Conservation (phyloP, 2,797 vertebrate species). For the Eleutherodactylus coqui region DNA sequence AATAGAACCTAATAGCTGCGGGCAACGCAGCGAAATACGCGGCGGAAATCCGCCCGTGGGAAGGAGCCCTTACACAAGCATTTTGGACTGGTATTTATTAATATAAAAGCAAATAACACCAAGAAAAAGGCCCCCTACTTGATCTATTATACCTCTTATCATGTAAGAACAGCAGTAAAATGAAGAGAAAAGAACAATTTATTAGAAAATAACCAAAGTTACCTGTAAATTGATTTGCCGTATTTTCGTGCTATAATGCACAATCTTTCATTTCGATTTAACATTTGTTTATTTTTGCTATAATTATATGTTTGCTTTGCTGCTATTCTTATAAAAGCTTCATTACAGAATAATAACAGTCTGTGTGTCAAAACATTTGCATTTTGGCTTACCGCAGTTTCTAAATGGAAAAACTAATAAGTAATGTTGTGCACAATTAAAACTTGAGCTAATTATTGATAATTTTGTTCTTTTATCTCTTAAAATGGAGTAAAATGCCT, state of each 20-base stretch:
- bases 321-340: neutral
- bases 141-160: neutral
- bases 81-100: no score
- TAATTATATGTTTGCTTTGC: neutral
- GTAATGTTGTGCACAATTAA: constrained; percentile 23
- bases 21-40: no score
- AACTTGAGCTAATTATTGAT: constrained; percentile 19
- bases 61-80: no score
- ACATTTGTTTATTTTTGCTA: neutral
- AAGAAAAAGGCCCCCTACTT: neutral
- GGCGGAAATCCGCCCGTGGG: no score
- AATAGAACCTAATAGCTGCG: no score
- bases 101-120: neutral
- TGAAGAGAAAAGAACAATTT: neutral
- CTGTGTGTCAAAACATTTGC: constrained; percentile 13
- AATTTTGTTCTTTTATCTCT: neutral
- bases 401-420: constrained; percentile 7
- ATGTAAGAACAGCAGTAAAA: neutral
- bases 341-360: neutral
- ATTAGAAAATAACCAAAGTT: neutral
- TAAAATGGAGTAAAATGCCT: neutral
- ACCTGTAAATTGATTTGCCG: neutral
- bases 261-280: neutral
- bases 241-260: neutral
- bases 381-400: constrained; percentile 5